Evolutionary conservation across 64 coral and sea anemone species (phyloP), one percentile per base, ranked within the genome.

Genomic region (Porites australiensis): DNA sequence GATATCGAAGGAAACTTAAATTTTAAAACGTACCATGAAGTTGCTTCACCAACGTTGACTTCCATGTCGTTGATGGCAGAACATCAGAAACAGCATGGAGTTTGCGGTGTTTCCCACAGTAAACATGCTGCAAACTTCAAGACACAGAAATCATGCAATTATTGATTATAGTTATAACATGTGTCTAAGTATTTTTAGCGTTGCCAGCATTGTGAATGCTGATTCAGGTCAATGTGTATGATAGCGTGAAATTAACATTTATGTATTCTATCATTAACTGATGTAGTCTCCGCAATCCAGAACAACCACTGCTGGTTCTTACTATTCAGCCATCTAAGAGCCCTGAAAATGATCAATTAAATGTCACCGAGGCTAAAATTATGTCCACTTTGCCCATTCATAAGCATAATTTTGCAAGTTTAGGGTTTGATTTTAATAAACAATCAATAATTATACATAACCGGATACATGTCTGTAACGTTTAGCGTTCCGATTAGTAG

Each of bases 311-410:
- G 65, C 65, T 68, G 65, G 2, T 68, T n/a, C 65, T 68, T 15
- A 21, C 65, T 68, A 23, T 68, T 68, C 65, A 68, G 65, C 65
- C 65, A 68, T 68, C 65, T 68, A 68, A 68, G 65, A 68, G 65
- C 65, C 65, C 65, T 68, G 65, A 15, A 68, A 68, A 68, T 68
- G 65, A 68, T 68, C 65, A 68, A 68, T 23, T 1, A 68, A 68
- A 68, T 68, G 65, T 68, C 14, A 68, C 65, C 18, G 65, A 68
- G 9, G 65, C 65, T 2, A 68, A 68, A 68, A 68, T 68, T 68
- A 23, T 68, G 65, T 21, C 65, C 18, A 68, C 22, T 68, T 68
- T 68, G 65, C n/a, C 18, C 65, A 68, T 68, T 68, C 65, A 68
- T 68, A 68, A 68, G 65, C 65, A 68, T 23, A 68, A 19, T 15